A percentile compares a stretch with the other conserved stretches of the same genome.
Evolutionary conservation across 1,140 invertebrate genomes (phyloP).

Genomic region (Hermatobates lingyangjiaoensis): DNA sequence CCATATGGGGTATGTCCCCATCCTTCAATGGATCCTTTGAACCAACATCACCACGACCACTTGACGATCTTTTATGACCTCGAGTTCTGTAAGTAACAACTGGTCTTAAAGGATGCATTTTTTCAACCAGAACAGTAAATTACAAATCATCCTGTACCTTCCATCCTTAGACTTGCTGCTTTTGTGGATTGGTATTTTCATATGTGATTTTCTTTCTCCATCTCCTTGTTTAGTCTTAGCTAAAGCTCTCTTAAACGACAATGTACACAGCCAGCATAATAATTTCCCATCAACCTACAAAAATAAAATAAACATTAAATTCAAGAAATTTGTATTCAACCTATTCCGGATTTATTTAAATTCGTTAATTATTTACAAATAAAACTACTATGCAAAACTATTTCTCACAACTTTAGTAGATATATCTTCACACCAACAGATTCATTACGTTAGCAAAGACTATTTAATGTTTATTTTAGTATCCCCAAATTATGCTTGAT

Average conservation of each 20-base stretch:
- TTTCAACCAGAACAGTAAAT: background rate
- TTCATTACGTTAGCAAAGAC: no score
- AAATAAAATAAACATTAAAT: constrained; percentile 7
- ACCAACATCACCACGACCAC: constrained; percentile 38
- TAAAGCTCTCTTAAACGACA: constrained; percentile 79
- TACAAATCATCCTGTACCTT: constrained; percentile 5
- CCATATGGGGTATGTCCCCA: constrained; percentile 2
- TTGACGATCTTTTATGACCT: constrained; percentile 14
- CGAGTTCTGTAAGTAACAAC: constrained; percentile 8
- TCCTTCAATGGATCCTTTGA: constrained; percentile 28
- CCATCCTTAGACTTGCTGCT: constrained; percentile 26
- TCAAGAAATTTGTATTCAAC: no score
- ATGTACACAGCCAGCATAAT: constrained; percentile 88
- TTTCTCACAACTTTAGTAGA: no score
- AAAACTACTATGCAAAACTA: no score
- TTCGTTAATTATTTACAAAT: no score
- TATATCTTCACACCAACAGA: no score
- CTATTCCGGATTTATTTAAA: no score
- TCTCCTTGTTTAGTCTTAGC: constrained; percentile 78
- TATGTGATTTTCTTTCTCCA: constrained; percentile 43
- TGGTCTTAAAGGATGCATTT: background rate
- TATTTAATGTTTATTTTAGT: no score
- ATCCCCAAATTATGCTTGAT: no score
- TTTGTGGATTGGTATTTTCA: constrained; percentile 32
- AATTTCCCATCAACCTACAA: constrained; percentile 80